A percentile compares a stretch with the other conserved stretches of the same genome.
Conservation (phyloP, 2,797 vertebrate species). For the Cacajao melanocephalus region DNA sequence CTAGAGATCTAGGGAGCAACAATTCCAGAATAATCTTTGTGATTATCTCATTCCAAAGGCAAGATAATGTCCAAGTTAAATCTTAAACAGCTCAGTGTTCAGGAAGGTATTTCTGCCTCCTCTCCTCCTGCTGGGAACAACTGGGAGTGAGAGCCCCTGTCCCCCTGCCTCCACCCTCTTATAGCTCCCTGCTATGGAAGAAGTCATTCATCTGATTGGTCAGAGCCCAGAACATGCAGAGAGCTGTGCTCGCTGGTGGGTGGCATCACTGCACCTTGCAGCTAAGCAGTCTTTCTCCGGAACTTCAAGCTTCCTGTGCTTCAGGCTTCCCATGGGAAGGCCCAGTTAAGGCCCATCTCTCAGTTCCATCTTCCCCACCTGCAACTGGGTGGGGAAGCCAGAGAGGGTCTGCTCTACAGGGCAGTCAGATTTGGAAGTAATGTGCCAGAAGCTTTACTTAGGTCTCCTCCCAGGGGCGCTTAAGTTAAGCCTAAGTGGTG, state of each 20-base stretch:
- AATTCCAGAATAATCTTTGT: background rate
- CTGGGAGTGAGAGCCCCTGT: background rate
- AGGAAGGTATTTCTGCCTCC: background rate
- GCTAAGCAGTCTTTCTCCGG: background rate
- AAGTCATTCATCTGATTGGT: background rate
- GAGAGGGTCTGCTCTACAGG: background rate
- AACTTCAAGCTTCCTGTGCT: background rate
- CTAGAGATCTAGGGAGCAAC: constrained; percentile 3
- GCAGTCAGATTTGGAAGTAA: background rate
- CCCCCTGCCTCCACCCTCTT: background rate
- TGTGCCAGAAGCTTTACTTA: background rate
- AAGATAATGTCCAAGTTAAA: background rate
- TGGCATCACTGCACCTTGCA: background rate
- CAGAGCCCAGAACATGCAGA: background rate
- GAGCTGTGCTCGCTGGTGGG: background rate
- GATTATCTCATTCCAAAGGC: background rate
- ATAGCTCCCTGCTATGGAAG: background rate
- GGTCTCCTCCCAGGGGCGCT: background rate
- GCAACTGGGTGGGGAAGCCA: background rate
- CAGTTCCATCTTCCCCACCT: background rate
- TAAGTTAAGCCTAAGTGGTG: background rate
- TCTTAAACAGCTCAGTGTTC: background rate
- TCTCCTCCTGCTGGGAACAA: background rate
- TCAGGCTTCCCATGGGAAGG: background rate
- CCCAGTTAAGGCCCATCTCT: background rate